Conservation (phyloP, 2,113 vertebrate species). For the Colius striatus region DNA sequence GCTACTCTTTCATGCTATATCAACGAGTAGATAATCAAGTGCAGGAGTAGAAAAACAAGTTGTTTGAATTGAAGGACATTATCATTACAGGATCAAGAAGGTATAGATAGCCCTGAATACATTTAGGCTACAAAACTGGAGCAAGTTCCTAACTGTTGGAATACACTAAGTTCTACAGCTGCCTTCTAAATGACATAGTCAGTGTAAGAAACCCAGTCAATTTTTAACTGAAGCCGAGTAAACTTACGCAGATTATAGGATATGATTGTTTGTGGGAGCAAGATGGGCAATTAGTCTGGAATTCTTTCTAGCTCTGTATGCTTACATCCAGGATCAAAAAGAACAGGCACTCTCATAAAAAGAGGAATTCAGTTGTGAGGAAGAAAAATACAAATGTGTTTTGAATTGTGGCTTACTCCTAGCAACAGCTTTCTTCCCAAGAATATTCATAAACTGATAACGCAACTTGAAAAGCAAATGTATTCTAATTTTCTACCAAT, state of each 20-base stretch:
- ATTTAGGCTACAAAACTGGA: not conserved
- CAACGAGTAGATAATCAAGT: not conserved
- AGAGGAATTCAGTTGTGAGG: not conserved
- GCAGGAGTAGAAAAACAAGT: not conserved
- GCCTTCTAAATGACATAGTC: not conserved
- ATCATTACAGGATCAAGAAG: not conserved
- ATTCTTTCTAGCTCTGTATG: not conserved
- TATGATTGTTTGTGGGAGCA: rapidly evolving
- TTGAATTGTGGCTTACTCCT: not conserved
- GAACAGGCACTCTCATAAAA: not conserved
- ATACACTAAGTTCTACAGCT: not conserved
- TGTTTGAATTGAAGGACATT: not conserved
- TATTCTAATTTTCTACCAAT: not conserved
- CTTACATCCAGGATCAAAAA: not conserved
- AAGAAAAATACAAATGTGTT: not conserved
- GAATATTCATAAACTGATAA: slow-evolving; percentile 33
- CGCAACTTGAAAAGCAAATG: not conserved
- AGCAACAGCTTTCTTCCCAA: slow-evolving; percentile 17
- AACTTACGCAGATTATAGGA: not conserved
- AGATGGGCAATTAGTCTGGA: not conserved
- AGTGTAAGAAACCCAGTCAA: not conserved
- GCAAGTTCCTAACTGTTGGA: not conserved
- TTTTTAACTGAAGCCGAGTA: not conserved
- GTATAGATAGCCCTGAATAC: not conserved
- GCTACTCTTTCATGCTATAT: not conserved